Evolutionary conservation across 2,797 vertebrate genomes (phyloP), one percentile per base, ranked within the genome.

Genomic region (Pterois miles): DNA sequence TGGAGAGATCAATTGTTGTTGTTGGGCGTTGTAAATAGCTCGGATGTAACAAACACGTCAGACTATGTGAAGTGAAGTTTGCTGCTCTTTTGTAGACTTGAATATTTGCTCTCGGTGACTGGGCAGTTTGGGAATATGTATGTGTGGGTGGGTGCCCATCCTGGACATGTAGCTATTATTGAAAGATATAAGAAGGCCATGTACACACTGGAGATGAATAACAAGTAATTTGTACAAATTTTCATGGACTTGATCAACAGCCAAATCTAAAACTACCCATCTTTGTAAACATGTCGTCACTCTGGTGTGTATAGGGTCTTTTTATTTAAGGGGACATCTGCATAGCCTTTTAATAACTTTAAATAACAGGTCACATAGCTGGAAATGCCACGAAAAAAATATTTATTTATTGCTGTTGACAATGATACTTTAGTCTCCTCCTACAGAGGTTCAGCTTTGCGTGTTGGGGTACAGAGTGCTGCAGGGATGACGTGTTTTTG

Each of bases 321-420:
- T 68, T 77, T 58, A 62, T 76, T 78, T 8, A 27, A 66, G 52
- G 23, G 14, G 69, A 82, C 57, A 56, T 84, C 73, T 74, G 82
- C 85, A 78, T 76, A 76, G 73, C 76, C 67, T 86, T 86, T 82
- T 78, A 76, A 69, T 64, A 78, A 80, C 57, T 78, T 58, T 76
- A 66, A 76, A 77, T 29, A 84, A 78, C 54, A 86, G 78, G 58
- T 74, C 83, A 80, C 64, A 80, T 58, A 82, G 86, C 78, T 85
- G 82, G 59, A 88, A 87, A 89, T 82, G 91, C 90, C 88, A 92
- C 85, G 74, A 86, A 88, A 85, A 80, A 81, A 23, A 64, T 8
- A 52, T 71, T 77, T 87, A 73, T 89, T 88, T 91, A 88, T 86
- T 92, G 92, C 93, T 91, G 86, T 91, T 85, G 93, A 94, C 92